These are phyloP conservation scores for Phrynosoma platyrhinos DNA, from an alignment of 2,113 vertebrate species.

Conservation along the genomic window DNA sequence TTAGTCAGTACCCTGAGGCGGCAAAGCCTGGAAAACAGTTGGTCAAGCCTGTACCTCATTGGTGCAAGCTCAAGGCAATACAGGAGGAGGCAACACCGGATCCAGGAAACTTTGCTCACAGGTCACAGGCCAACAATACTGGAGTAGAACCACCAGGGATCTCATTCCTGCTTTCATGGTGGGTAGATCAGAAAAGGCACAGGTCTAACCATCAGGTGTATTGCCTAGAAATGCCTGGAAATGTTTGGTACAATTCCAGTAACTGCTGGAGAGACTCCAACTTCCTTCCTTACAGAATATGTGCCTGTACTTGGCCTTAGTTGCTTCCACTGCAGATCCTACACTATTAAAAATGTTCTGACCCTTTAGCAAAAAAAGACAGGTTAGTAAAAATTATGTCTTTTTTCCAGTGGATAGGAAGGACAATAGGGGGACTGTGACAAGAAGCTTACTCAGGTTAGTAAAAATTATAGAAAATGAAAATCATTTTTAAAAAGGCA, in stretches of 20 bases:
- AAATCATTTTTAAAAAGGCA: background rate
- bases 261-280: background rate
- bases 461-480: background rate
- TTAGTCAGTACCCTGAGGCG: background rate
- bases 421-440: background rate
- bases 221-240: background rate
- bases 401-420: background rate
- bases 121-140: background rate
- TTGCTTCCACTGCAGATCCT: background rate
- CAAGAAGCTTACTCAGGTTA: background rate
- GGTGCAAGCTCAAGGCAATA: background rate
- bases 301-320: background rate
- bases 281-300: background rate
- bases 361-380: background rate
- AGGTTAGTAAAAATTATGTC: background rate
- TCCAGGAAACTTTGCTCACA: background rate
- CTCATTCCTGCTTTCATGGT: background rate
- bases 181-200: background rate
- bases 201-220: background rate
- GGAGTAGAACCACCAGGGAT: background rate
- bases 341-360: background rate
- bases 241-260: no score
- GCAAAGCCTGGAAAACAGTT: background rate
- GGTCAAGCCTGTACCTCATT: no score
- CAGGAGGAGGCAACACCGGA: background rate